Conservation (phyloP, 1,140 invertebrate genomes). For the Panagrolaimus sp. region DNA sequence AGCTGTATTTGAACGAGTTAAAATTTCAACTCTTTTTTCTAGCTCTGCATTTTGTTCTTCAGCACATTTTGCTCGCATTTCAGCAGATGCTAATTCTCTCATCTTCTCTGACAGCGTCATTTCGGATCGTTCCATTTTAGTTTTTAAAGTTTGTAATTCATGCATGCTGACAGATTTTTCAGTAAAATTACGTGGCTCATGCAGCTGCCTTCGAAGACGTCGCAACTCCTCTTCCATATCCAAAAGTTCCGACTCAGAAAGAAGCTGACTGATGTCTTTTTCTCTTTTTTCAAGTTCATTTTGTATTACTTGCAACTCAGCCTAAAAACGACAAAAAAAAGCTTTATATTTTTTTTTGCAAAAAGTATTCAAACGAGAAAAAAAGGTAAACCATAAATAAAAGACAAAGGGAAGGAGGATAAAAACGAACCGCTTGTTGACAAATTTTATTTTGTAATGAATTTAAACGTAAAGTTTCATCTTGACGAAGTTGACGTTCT, state of each 20-base stretch:
- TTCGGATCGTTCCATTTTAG: constrained; percentile 41
- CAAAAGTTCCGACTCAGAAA: constrained; percentile 11
- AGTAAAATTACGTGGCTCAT: constrained; percentile 30
- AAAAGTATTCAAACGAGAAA: constrained; percentile 2
- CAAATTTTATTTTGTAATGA: constrained; percentile 28
- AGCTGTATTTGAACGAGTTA: constrained; percentile 12
- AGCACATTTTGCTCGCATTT: constrained; percentile 19
- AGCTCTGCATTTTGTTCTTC: constrained; percentile 33
- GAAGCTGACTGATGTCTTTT: constrained; percentile 22
- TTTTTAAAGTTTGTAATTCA: constrained; percentile 42
- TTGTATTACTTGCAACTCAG: constrained; percentile 18
- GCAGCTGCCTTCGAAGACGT: constrained; percentile 16
- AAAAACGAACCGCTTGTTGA: constrained; percentile 23
- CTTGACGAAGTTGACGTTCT: constrained; percentile 86
- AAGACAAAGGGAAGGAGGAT: not conserved
- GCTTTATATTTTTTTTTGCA: not conserved
- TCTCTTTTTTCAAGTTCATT: constrained; percentile 25
- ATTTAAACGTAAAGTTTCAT: constrained; percentile 71
- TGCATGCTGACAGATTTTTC: constrained; percentile 29
- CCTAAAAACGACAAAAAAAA: not conserved
- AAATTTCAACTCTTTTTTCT: constrained; percentile 36
- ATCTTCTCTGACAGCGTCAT: constrained; percentile 35
- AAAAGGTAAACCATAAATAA: not conserved
- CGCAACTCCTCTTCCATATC: constrained; percentile 24
- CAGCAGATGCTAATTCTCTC: constrained; percentile 25